phyloP scores from a whole-genome alignment of 2,113 vertebrate species.

The Centropus bengalensis region DNA sequence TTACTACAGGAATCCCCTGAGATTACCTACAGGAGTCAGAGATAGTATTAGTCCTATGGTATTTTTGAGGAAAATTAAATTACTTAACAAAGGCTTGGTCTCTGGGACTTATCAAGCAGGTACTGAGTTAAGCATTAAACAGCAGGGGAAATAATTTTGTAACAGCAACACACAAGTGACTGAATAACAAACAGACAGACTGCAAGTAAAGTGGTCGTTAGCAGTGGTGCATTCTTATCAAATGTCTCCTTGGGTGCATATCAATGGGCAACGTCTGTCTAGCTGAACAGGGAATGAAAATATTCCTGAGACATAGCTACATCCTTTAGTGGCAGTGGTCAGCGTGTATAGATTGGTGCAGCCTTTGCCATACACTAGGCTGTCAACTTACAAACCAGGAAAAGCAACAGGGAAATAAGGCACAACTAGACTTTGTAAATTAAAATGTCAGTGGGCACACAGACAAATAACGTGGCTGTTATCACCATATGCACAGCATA shows the following conservation, averaged over 20 bases:
- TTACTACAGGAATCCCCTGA: background rate
- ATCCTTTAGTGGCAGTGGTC: background rate
- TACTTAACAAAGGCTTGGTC: background rate
- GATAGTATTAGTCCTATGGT: background rate
- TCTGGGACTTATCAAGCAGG: background rate
- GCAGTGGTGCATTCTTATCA: background rate
- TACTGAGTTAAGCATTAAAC: background rate
- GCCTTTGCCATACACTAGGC: background rate
- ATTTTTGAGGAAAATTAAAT: background rate
- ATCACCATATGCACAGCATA: rapidly evolving
- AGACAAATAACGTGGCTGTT: background rate
- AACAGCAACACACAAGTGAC: background rate
- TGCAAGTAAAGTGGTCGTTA: background rate
- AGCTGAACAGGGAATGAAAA: background rate
- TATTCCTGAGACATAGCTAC: background rate
- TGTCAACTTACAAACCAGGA: background rate
- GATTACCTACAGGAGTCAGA: background rate
- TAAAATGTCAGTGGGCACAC: background rate
- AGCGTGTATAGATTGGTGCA: rapidly evolving
- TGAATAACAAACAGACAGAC: background rate
- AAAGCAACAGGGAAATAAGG: background rate
- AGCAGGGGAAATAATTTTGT: background rate
- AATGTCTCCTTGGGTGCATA: background rate
- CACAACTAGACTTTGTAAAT: background rate
- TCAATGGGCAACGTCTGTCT: background rate